A percentile compares a stretch with the other conserved stretches of the same genome.
phyloP scores from a whole-genome alignment of 2,888 invertebrate species.

The Ichneumoninae sp. region DNA sequence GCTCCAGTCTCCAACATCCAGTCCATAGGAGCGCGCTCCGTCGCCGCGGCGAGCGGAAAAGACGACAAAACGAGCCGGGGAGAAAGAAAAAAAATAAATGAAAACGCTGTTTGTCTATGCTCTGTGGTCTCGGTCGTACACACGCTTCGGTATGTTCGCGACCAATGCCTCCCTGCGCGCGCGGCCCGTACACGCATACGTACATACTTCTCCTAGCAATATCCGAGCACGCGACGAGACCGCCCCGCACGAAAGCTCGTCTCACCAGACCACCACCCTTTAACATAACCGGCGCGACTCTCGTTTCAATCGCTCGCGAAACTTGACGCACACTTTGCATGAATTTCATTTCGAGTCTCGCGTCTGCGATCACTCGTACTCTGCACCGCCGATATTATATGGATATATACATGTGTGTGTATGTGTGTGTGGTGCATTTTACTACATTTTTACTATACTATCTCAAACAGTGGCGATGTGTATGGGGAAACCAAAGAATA shows the following conservation, averaged over 20 bases:
- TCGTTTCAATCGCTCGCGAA: slow-evolving; percentile 46
- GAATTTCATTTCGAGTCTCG: slow-evolving; percentile 42
- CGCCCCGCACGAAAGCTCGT: background rate
- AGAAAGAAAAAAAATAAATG: slow-evolving; percentile 14
- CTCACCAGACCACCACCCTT: slow-evolving; percentile 12
- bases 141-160: slow-evolving; percentile 27
- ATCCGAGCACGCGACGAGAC: slow-evolving; percentile 46
- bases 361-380: slow-evolving; percentile 37
- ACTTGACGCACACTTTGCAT: slow-evolving; percentile 22
- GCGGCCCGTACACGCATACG: slow-evolving; percentile 9
- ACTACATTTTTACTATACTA: background rate
- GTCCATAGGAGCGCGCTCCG: slow-evolving; percentile 15
- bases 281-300: slow-evolving; percentile 46
- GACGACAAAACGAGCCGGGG: slow-evolving; percentile 16
- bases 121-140: slow-evolving; percentile 30
- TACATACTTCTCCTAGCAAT: slow-evolving; percentile 15
- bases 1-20: slow-evolving; percentile 6
- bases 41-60: slow-evolving; percentile 33
- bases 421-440: background rate
- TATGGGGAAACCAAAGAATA: background rate
- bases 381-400: slow-evolving; percentile 9
- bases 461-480: background rate
- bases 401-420: background rate
- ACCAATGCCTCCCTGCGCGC: slow-evolving; percentile 34
- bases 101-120: slow-evolving; percentile 45